Evolutionary conservation across 1,140 invertebrate genomes (phyloP).

Genomic region (Nasonia longicornis): DNA sequence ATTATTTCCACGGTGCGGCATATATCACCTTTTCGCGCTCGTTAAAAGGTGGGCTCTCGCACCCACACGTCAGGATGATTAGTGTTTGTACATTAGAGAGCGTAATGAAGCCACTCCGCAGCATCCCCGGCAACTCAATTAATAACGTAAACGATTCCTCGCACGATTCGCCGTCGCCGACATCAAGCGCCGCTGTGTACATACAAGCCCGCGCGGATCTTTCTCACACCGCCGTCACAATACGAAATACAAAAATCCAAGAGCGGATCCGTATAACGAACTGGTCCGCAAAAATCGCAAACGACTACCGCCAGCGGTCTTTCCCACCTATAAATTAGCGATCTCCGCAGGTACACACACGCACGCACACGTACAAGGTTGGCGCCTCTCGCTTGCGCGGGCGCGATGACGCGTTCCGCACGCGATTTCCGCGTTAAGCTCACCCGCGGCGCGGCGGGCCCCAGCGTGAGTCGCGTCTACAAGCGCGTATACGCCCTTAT

Average conservation of each 20-base stretch:
- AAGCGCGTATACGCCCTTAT: slow-evolving; percentile 61
- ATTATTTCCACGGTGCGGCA: background rate
- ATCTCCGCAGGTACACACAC: background rate
- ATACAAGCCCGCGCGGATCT: background rate
- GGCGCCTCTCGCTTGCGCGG: slow-evolving; percentile 54
- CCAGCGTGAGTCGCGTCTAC: slow-evolving; percentile 62
- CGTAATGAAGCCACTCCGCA: background rate
- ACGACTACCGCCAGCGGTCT: background rate
- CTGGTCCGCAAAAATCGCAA: slow-evolving; percentile 25
- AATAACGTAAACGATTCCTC: slow-evolving; percentile 14
- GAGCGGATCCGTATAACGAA: slow-evolving; percentile 25
- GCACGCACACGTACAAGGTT: slow-evolving; percentile 35
- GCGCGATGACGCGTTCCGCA: slow-evolving; percentile 54
- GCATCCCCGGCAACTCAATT: slow-evolving; percentile 1
- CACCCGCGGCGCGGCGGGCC: slow-evolving; percentile 57
- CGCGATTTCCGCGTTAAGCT: slow-evolving; percentile 67
- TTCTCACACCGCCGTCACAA: too few relatives aligned
- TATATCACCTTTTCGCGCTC: background rate
- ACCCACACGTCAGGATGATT: too few relatives aligned
- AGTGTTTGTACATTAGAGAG: too few relatives aligned
- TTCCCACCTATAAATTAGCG: background rate
- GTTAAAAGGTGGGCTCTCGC: background rate
- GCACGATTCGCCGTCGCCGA: background rate
- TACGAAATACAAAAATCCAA: slow-evolving; percentile 27
- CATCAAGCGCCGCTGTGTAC: background rate